These are phyloP conservation scores for Drosophila lowei DNA, from an alignment of 1,140 invertebrate genomes.

Conservation along the genomic window DNA sequence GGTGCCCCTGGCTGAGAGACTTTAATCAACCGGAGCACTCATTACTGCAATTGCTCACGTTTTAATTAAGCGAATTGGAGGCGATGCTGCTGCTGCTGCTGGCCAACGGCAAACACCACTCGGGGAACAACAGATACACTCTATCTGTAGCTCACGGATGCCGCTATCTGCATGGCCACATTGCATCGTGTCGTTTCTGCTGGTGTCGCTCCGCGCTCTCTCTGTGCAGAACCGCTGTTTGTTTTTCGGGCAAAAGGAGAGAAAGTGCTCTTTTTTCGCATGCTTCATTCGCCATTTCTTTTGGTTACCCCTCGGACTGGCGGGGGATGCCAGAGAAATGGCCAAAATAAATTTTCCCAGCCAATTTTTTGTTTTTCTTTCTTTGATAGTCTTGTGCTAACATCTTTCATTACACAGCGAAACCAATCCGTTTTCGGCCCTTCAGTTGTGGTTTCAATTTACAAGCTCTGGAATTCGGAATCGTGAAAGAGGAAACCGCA, in stretches of 20 bases:
- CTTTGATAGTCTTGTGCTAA: conserved; percentile 9
- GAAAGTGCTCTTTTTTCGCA: conserved; percentile 43
- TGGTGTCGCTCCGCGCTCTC: conserved; percentile 13
- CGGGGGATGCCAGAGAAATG: not conserved
- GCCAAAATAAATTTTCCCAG: conserved; percentile 46
- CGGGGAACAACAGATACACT: not conserved
- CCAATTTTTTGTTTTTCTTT: conserved; percentile 25
- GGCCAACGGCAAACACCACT: conserved; percentile 14
- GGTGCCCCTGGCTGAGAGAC: not conserved
- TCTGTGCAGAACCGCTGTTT: conserved; percentile 35
- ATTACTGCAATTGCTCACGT: conserved; percentile 62
- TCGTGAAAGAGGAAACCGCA: not conserved
- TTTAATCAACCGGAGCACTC: conserved; percentile 52
- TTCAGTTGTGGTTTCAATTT: conserved; percentile 25
- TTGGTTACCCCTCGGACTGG: not conserved
- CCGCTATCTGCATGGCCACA: conserved; percentile 5
- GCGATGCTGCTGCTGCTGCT: conserved; percentile 8
- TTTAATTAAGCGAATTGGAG: conserved; percentile 55
- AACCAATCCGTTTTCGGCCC: conserved; percentile 23
- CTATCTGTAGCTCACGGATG: conserved; percentile 43
- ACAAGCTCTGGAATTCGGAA: not conserved
- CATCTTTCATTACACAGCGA: conserved; percentile 23
- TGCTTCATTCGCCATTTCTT: conserved; percentile 21
- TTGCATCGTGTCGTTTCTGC: conserved; percentile 10
- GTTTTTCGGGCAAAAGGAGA: conserved; percentile 20